A percentile compares a stretch with the other conserved stretches of the same genome.
These are phyloP conservation scores for Augochlorella aurata DNA, from an alignment of 2,888 invertebrate species.

Conservation along the genomic window DNA sequence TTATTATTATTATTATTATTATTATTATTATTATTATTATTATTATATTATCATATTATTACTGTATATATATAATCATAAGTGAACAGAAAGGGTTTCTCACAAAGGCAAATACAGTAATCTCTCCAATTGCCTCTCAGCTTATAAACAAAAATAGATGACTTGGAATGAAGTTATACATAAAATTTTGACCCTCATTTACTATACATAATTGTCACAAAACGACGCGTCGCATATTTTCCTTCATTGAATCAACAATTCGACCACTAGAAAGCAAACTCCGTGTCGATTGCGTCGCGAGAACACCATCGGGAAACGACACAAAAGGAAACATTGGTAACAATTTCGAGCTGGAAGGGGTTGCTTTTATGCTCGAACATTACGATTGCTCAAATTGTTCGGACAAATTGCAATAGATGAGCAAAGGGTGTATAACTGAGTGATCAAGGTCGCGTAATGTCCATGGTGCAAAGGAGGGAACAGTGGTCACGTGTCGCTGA, in stretches of 20 bases:
- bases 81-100: too few relatives aligned
- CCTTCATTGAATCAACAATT: neutral
- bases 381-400: slow-evolving; percentile 19
- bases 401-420: slow-evolving; percentile 11
- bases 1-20: too few relatives aligned
- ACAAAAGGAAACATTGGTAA: neutral
- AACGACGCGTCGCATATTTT: neutral
- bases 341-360: neutral
- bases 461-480: neutral
- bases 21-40: too few relatives aligned
- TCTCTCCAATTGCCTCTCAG: too few relatives aligned
- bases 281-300: neutral
- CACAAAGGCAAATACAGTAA: too few relatives aligned
- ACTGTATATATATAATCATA: too few relatives aligned
- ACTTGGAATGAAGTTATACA: too few relatives aligned
- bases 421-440: slow-evolving; percentile 27
- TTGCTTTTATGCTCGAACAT: neutral
- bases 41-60: too few relatives aligned
- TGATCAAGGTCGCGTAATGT: slow-evolving; percentile 14
- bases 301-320: neutral
- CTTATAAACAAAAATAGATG: too few relatives aligned
- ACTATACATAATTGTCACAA: neutral
- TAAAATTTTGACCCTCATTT: too few relatives aligned
- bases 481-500: slow-evolving; percentile 36
- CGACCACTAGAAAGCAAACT: neutral